Percentiles rank a stretch among this genome's conserved stretches.
phyloP scores from a whole-genome alignment of 1,140 invertebrate genomes.

The Macrostomum lignano region DNA sequence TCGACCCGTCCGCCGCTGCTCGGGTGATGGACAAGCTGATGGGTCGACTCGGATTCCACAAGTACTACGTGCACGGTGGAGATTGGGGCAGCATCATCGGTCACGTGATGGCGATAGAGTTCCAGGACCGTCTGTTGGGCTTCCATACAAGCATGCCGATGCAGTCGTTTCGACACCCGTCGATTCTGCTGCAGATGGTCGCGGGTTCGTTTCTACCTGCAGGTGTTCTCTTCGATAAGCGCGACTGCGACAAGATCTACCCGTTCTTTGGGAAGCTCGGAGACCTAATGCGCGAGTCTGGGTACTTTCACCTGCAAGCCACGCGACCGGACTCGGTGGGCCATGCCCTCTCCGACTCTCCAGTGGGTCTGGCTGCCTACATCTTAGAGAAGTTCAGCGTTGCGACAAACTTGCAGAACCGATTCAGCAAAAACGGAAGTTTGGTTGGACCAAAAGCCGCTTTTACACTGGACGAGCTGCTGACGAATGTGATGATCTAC shows the following conservation, averaged over 20 bases:
- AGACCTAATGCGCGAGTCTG: no score
- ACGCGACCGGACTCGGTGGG: no score
- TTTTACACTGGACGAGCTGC: slow-evolving; percentile 39
- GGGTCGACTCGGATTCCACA: slow-evolving; percentile 41
- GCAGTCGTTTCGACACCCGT: neutral
- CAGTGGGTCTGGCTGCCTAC: slow-evolving; percentile 45
- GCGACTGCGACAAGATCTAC: no score
- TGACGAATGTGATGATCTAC: slow-evolving; percentile 65
- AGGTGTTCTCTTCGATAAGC: no score
- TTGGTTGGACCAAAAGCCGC: slow-evolving; percentile 34
- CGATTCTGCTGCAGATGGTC: no score
- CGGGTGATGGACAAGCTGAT: slow-evolving; percentile 52
- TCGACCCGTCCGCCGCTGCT: slow-evolving; percentile 34
- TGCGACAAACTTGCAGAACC: slow-evolving; percentile 36
- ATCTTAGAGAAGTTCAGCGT: slow-evolving; percentile 55
- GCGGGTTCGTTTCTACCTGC: no score
- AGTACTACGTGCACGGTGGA: slow-evolving; percentile 53
- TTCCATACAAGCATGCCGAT: slow-evolving; percentile 8
- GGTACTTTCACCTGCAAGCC: no score
- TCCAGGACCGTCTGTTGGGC: slow-evolving; percentile 28
- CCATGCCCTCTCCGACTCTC: slow-evolving; percentile 26
- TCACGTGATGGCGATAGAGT: slow-evolving; percentile 34
- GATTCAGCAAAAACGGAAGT: slow-evolving; percentile 33
- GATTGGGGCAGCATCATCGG: slow-evolving; percentile 34
- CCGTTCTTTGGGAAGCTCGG: no score